phyloP scores from a whole-genome alignment of 2,113 vertebrate species.

The Proteles cristata region DNA sequence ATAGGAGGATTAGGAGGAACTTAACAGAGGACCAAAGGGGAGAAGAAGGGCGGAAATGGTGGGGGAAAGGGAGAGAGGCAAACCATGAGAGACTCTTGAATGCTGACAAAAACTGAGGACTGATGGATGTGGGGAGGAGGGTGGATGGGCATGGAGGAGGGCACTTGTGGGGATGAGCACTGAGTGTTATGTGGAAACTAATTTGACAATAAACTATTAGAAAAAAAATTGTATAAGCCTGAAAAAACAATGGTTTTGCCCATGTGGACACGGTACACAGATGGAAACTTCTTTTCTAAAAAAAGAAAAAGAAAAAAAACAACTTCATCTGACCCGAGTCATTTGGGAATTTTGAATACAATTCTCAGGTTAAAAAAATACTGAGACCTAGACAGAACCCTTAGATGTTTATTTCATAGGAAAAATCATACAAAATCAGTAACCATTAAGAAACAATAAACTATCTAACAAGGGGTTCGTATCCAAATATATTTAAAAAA shows the following conservation, averaged over 20 bases:
- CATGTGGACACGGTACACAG: neutral
- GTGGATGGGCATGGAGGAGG: no score
- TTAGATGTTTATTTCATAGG: neutral
- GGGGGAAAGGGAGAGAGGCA: no score
- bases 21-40: no score
- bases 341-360: neutral
- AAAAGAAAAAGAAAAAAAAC: neutral
- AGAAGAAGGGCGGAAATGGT: no score
- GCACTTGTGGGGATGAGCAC: no score
- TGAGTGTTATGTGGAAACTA: no score
- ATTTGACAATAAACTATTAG: no score
- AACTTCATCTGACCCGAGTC: neutral
- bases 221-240: neutral
- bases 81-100: no score
- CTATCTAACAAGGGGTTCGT: neutral
- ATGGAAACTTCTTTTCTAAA: neutral
- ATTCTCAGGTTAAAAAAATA: neutral
- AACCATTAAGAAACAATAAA: neutral
- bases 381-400: neutral
- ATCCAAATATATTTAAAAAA: neutral
- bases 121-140: no score
- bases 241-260: neutral
- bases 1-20: no score
- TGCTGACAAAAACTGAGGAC: no score
- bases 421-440: slow-evolving; percentile 27